Conservation (phyloP, 2,113 vertebrate genomes). For the Vombatus ursinus region DNA sequence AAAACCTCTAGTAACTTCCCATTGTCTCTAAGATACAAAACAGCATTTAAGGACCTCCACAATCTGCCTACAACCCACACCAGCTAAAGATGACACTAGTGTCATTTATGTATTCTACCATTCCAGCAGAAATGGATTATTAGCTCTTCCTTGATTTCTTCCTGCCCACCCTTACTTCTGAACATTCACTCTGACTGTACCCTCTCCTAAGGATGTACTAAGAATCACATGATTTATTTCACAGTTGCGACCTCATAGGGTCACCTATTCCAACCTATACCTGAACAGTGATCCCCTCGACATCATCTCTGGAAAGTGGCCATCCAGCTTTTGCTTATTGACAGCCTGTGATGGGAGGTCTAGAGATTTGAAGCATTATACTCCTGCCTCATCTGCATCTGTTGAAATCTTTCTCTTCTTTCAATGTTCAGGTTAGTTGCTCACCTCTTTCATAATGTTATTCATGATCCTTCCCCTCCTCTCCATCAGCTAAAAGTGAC, state of each 20-base stretch:
- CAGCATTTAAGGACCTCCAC: not conserved
- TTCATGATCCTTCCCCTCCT: not conserved
- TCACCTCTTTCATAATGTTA: not conserved
- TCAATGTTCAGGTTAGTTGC: too few species aligned
- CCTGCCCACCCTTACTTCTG: not conserved
- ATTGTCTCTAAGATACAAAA: not conserved
- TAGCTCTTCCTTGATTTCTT: not conserved
- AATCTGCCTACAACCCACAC: not conserved
- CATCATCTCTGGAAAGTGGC: not conserved
- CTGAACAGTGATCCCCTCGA: not conserved
- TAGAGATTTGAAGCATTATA: not conserved
- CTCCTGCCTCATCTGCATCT: not conserved
- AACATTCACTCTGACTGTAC: not conserved
- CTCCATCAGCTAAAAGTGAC: not conserved
- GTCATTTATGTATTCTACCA: not conserved
- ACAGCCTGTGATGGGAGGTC: not conserved
- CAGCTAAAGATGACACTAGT: not conserved
- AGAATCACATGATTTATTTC: not conserved
- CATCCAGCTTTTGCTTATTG: not conserved
- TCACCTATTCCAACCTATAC: not conserved
- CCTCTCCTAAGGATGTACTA: not conserved
- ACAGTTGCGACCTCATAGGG: not conserved
- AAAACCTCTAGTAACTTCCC: not conserved
- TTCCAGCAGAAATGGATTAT: not conserved
- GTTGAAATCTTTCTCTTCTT: not conserved